A percentile compares a stretch with the other conserved stretches of the same genome.
phyloP scores from a whole-genome alignment of 2,888 invertebrate species.

The Gari tellinella region DNA sequence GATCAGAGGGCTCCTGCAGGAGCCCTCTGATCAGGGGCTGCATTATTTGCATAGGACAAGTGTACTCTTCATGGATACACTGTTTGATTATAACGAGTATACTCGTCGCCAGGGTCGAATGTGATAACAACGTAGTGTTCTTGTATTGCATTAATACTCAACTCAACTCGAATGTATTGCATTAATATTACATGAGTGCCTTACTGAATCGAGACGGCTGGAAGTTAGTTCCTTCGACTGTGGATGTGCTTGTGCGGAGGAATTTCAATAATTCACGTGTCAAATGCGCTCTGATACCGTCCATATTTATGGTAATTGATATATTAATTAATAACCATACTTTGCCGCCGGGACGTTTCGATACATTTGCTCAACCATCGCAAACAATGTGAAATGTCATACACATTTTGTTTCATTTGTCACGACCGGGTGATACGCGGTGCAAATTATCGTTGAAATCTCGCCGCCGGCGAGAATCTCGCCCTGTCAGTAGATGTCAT shows the following conservation, averaged over 20 bases:
- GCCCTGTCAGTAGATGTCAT: slow-evolving; percentile 19
- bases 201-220: too few relatives aligned
- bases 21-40: too few relatives aligned
- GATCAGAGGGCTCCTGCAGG: too few relatives aligned
- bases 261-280: neutral
- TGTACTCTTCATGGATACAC: too few relatives aligned
- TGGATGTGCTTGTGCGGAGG: too few relatives aligned
- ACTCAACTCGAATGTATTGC: too few relatives aligned
- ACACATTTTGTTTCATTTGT: slow-evolving; percentile 53
- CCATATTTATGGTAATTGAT: slow-evolving; percentile 61
- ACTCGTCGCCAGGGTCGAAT: too few relatives aligned
- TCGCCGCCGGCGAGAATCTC: slow-evolving; percentile 42
- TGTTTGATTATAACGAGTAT: too few relatives aligned
- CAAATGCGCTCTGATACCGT: slow-evolving; percentile 15
- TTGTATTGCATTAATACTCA: too few relatives aligned
- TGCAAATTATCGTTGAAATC: slow-evolving; percentile 52
- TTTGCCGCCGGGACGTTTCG: slow-evolving; percentile 37
- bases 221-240: neutral
- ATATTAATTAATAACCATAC: slow-evolving; percentile 58
- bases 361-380: slow-evolving; percentile 43
- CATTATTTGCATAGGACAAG: too few relatives aligned
- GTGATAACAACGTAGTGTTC: too few relatives aligned
- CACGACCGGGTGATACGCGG: slow-evolving; percentile 35
- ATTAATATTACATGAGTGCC: too few relatives aligned
- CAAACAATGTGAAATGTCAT: slow-evolving; percentile 56